Conservation (phyloP, 2,888 invertebrate genomes). For the Melanargia galathea region DNA sequence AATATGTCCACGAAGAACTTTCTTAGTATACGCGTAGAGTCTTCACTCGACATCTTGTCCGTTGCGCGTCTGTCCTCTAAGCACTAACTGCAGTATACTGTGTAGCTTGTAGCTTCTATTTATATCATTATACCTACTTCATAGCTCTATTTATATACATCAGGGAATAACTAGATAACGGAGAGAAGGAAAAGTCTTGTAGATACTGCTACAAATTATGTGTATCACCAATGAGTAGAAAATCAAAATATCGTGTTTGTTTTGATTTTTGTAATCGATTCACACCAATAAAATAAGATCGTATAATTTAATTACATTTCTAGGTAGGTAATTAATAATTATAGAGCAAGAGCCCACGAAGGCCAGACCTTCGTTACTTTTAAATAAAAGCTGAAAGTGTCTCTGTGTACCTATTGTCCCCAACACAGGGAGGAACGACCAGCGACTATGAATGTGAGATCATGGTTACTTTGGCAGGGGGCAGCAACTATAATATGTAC, state of each 20-base stretch:
- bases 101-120: constrained; percentile 3
- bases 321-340: no score
- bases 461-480: no score
- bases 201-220: background rate
- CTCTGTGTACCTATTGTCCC: no score
- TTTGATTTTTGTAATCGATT: constrained; percentile 14
- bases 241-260: constrained; percentile 24
- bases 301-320: no score
- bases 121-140: background rate
- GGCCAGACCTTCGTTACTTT: no score
- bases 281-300: background rate
- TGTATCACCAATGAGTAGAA: constrained; percentile 32
- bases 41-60: constrained; percentile 31
- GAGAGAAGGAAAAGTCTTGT: constrained; percentile 22
- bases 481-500: no score
- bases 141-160: constrained; percentile 14
- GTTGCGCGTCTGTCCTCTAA: constrained; percentile 18
- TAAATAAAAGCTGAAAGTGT: no score
- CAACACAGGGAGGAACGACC: no score
- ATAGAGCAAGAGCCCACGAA: no score
- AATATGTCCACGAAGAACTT: constrained; percentile 33
- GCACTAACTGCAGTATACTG: constrained; percentile 4
- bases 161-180: constrained; percentile 27
- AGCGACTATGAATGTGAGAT: no score
- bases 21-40: constrained; percentile 29